phyloP scores from a whole-genome alignment of 2,797 vertebrate species.

The Microctenopoma steveboyesi region DNA sequence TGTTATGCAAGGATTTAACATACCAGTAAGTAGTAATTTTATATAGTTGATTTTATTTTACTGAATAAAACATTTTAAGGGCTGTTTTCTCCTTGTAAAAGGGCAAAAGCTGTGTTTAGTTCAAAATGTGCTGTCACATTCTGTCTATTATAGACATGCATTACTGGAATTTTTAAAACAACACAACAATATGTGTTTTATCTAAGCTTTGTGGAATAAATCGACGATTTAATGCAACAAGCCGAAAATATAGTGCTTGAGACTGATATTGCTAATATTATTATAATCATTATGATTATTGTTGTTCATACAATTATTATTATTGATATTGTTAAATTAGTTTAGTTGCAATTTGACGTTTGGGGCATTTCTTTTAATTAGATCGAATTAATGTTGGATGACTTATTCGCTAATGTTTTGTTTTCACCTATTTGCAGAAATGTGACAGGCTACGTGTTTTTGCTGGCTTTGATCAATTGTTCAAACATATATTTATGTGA shows the following conservation, averaged over 20 bases:
- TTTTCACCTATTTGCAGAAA: constrained; percentile 14
- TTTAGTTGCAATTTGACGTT: neutral
- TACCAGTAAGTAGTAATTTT: constrained; percentile 85
- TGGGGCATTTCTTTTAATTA: constrained; percentile 6
- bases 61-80: constrained; percentile 53
- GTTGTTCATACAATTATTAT: constrained; percentile 14
- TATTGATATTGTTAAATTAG: neutral
- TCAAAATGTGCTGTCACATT: constrained; percentile 32
- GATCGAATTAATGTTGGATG: constrained; percentile 7
- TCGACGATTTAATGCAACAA: constrained; percentile 14
- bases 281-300: constrained; percentile 14
- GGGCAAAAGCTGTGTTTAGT: constrained; percentile 26
- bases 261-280: constrained; percentile 22
- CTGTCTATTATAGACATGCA: constrained; percentile 33
- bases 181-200: constrained; percentile 31
- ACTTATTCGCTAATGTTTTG: constrained; percentile 11
- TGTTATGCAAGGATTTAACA: constrained; percentile 88
- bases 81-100: constrained; percentile 29
- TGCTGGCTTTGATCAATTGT: constrained; percentile 8
- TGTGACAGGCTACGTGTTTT: neutral
- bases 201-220: constrained; percentile 30
- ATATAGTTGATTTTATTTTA: constrained; percentile 55
- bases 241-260: neutral
- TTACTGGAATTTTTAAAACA: constrained; percentile 53
- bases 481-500: neutral